Evolutionary conservation across 2,113 vertebrate genomes (phyloP), one percentile per base, ranked within the genome.

Genomic region (Gorsachius goisagi): DNA sequence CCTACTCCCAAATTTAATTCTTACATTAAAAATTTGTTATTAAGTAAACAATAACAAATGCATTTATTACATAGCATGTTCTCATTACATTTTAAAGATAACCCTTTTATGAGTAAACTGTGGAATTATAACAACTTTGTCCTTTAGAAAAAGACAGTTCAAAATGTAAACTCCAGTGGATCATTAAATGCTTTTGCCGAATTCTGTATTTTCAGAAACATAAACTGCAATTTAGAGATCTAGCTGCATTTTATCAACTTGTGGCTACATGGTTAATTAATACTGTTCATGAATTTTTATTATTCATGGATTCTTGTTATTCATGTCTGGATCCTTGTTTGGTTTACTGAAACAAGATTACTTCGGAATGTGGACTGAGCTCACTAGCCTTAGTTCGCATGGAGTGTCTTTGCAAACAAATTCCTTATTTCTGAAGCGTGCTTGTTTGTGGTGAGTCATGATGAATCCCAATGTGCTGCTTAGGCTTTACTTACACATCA

Each of bases 191-290:
- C 27, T 75, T 95, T 77, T 85, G 21, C 33, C 28, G 67, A 85
- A 89, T 85, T 81, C 20, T 68, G 12, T 71, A 53, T 88, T 90
- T 95, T 90, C 63, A 79, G 59, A 93, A 94, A 85, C 64, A 60
- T 69, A 64, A 86, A 74, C 64, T 56, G 28, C 44, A 66, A 7
- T 69, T 86, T 82, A 63, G 85, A 86, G 23, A 64, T 73, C 32
- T 82, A 78, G 17, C 28, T 93, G 13, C 24, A 55, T 89, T 94
- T 94, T 81, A 68, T 56, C 30, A 64, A 53, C 74, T 78, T 87
- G 45, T 67, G 35, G 59, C 71, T 79, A n/a, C 90, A 72, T 45
- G 50, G 24, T 41, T 86, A 78, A 78, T 67, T 79, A 91, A 64
- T 68, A 63, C 4, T 37, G 6, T 75, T 91, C 44, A 28, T 59